phyloP scores from a whole-genome alignment of 2,797 vertebrate genomes.

The Nannoperca australis region DNA sequence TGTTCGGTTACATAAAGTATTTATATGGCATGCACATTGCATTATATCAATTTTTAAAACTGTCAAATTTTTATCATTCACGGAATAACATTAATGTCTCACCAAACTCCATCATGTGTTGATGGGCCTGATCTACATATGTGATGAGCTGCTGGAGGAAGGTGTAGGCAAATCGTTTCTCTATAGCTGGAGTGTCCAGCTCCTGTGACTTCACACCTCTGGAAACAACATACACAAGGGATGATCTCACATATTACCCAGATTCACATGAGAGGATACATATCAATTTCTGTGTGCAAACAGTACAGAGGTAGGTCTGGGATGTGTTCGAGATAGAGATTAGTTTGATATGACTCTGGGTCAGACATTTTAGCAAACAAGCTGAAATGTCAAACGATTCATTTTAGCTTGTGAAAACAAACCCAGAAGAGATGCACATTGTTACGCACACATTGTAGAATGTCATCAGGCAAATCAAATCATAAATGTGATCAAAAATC shows the following conservation, averaged over 20 bases:
- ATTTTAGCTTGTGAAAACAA: constrained; percentile 2
- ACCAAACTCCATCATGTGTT: constrained; percentile 95
- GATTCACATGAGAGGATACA: not conserved
- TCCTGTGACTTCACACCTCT: constrained; percentile 94
- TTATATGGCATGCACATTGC: not conserved
- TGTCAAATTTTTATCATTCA: not conserved
- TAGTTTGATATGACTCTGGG: not conserved
- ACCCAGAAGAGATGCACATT: not conserved
- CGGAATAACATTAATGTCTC: constrained; percentile 34
- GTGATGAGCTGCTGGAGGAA: constrained; percentile 95
- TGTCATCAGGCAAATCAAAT: not conserved
- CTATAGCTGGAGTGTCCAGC: constrained; percentile 94
- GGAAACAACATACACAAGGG: constrained; percentile 36
- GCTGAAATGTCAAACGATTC: not conserved
- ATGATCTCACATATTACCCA: not conserved
- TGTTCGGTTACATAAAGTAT: not conserved
- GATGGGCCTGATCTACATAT: constrained; percentile 94
- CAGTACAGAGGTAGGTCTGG: not conserved
- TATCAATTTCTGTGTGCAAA: not conserved
- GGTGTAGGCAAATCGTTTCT: constrained; percentile 96
- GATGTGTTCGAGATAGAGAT: not conserved
- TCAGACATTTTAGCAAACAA: not conserved
- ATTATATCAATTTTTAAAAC: not conserved
- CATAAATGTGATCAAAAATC: too few relatives aligned
- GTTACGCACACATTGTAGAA: not conserved